Evolutionary conservation across 1,140 invertebrate genomes (phyloP), one percentile per base, ranked within the genome.

Genomic region (Neodiprion fabricii): DNA sequence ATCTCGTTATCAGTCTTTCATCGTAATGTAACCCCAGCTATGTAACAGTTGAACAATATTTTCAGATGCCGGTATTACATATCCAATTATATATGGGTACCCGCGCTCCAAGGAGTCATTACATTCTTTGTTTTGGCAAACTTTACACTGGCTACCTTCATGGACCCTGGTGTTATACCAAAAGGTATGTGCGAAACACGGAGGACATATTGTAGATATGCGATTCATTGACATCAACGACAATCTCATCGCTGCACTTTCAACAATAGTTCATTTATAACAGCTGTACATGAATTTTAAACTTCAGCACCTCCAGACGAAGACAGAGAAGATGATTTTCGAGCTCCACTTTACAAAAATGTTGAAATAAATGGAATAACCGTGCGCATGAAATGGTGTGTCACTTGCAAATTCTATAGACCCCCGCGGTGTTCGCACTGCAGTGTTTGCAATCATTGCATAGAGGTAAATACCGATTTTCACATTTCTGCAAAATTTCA

Each of bases 371-470:
- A 98, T 90, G 97, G 97, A 72, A 98, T 99, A 74, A 98, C 96
- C 17, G 97, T 99, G 65, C 93, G 98, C 76, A 99, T 99, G 97
- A 99, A 99, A 90, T 99, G 98, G 98, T 99, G 99, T 89, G 94
- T 97, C 74, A 99, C 98, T 1, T 99, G 99, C 90, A 98, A 99
- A 90, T 99, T 99, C 91, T 99, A 99, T 89, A 92, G 98, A 81
- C 98, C 98, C 84, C 98, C 98, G 74, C 91, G 98, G 85, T 99
- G 98, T 89, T 99, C 97, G 71, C 98, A 99, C 90, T 99, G 99
- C 89, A 99, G 97, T 83, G 97, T 99, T 71, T 99, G 98, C 90
- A 98, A 99, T 91, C 96, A 96, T 84, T 99, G 98, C 89, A 98
- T 99, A 86, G 97, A 99, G 92, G 97, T 98, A 88, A 90, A 88